A percentile compares a stretch with the other conserved stretches of the same genome.
These are phyloP conservation scores for Apamea anceps DNA, from an alignment of 2,888 invertebrate species.

Conservation along the genomic window DNA sequence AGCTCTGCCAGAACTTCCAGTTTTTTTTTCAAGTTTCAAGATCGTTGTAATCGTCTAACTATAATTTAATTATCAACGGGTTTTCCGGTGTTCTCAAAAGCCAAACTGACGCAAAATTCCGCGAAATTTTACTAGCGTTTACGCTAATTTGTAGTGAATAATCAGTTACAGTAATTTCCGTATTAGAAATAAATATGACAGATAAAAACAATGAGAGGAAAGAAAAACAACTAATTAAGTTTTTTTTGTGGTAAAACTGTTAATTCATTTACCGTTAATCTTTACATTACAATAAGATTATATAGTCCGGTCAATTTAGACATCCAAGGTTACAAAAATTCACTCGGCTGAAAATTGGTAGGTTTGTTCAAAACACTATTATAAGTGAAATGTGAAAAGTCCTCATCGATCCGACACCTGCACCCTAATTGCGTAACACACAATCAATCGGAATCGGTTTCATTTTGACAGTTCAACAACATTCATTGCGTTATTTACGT, in stretches of 20 bases:
- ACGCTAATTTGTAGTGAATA: neutral
- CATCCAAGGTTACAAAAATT: too few species aligned
- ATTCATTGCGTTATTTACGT: too few species aligned
- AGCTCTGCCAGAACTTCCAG: neutral
- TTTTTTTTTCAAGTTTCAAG: neutral
- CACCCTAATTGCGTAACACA: too few species aligned
- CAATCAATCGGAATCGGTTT: too few species aligned
- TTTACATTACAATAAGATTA: neutral
- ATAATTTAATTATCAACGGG: neutral
- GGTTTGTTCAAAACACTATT: too few species aligned
- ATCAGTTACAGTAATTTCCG: neutral
- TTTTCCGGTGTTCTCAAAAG: constrained; percentile 1
- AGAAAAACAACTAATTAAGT: neutral
- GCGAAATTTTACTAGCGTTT: neutral
- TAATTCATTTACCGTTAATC: neutral
- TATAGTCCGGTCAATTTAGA: too few species aligned
- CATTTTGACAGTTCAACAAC: too few species aligned
- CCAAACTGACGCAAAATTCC: neutral
- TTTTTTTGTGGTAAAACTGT: too few species aligned
- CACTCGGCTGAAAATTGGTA: too few species aligned
- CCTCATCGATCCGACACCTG: too few species aligned
- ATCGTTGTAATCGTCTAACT: neutral
- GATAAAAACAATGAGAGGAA: neutral
- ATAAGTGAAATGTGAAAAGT: too few species aligned
- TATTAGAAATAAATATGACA: neutral